Evolutionary conservation across 2,113 vertebrate species (phyloP).

Genomic region (Zootoca vivipara): DNA sequence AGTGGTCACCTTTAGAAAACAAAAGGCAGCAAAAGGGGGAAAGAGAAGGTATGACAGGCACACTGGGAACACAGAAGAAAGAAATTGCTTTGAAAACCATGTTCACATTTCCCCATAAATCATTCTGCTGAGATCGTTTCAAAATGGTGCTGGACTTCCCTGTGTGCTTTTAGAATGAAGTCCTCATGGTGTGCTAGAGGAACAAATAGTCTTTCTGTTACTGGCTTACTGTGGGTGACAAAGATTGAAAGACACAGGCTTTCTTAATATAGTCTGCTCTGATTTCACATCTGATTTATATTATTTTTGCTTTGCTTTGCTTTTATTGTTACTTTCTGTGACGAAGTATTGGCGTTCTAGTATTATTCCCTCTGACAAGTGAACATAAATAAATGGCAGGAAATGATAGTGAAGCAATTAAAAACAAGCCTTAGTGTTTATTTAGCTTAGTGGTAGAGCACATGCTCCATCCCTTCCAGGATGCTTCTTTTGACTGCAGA

Average conservation of each 20-base stretch:
- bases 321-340: conserved; percentile 11
- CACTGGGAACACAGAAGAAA: conserved; percentile 4
- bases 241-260: not conserved
- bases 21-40: conserved; percentile 23
- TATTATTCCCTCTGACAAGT: conserved; percentile 25
- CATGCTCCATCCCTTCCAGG: too few relatives aligned
- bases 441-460: too few relatives aligned
- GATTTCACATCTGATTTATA: not conserved
- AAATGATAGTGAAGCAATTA: conserved; percentile 18
- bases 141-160: conserved; percentile 33
- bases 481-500: too few relatives aligned
- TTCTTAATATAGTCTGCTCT: conserved; percentile 19
- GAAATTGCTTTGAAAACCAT: conserved; percentile 24
- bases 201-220: conserved; percentile 6
- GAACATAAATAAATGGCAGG: conserved; percentile 9
- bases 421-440: not conserved
- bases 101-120: not conserved
- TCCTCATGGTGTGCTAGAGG: not conserved
- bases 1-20: conserved; percentile 29
- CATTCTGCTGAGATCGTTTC: conserved; percentile 27
- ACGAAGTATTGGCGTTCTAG: not conserved
- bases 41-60: not conserved
- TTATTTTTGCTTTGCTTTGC: not conserved
- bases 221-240: conserved; percentile 28
- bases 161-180: conserved; percentile 39